phyloP scores from a whole-genome alignment of 2,113 vertebrate species.

The Pelmatolapia mariae region DNA sequence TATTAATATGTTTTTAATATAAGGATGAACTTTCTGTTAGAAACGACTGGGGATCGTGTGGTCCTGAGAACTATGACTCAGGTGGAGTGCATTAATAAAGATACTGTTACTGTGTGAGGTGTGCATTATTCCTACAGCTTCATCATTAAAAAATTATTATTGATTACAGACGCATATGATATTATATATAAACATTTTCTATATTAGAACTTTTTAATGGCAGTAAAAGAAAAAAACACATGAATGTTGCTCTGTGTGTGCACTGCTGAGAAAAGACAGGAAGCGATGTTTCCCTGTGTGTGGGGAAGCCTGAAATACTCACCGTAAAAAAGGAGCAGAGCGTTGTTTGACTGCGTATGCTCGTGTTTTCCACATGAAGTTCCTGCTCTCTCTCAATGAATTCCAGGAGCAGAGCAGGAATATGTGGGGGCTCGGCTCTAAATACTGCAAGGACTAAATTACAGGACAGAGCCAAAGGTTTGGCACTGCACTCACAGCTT shows the following conservation, averaged over 20 bases:
- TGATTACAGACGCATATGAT: not conserved
- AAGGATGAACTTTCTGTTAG: not conserved
- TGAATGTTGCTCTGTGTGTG: not conserved
- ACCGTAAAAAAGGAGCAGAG: not conserved
- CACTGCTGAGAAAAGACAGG: not conserved
- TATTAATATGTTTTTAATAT: not conserved
- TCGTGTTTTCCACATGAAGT: not conserved
- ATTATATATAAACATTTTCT: not conserved
- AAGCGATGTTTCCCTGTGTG: not conserved
- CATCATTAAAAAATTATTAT: not conserved
- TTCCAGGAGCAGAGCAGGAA: not conserved
- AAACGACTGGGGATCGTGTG: fast-evolving
- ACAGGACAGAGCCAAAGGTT: not conserved
- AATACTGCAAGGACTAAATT: not conserved
- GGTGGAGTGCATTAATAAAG: not conserved
- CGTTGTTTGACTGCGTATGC: not conserved
- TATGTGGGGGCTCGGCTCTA: not conserved
- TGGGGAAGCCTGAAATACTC: not conserved
- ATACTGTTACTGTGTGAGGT: not conserved
- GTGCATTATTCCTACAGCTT: not conserved
- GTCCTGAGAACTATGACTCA: not conserved
- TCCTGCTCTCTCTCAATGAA: not conserved
- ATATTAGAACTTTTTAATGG: not conserved
- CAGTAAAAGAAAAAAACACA: not conserved
- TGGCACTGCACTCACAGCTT: not conserved